These are phyloP conservation scores for Sinhomidia bicolor DNA, from an alignment of 2,888 invertebrate species.

Conservation along the genomic window DNA sequence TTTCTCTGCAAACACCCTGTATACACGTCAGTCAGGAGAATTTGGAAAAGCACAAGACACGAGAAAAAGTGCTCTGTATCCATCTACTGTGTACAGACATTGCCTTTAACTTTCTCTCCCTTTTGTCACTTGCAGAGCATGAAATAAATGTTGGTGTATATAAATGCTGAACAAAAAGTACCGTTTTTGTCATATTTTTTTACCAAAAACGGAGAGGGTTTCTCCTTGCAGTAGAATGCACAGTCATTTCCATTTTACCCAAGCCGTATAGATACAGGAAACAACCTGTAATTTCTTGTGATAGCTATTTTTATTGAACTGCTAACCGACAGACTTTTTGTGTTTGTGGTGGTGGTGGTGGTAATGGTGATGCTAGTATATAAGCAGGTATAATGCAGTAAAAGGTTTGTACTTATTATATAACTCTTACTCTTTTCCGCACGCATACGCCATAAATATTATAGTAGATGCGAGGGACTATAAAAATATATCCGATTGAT, in stretches of 20 bases:
- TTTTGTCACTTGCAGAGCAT: too few relatives aligned
- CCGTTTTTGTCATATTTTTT: too few relatives aligned
- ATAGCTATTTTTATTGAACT: not conserved
- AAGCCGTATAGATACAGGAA: too few relatives aligned
- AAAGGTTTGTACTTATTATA: not conserved
- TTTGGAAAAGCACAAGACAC: not conserved
- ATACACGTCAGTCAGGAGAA: not conserved
- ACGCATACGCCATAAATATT: not conserved
- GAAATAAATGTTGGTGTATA: not conserved
- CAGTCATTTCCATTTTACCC: too few relatives aligned
- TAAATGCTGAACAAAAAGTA: too few relatives aligned
- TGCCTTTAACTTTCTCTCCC: too few relatives aligned
- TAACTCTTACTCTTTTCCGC: not conserved
- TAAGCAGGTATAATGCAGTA: not conserved
- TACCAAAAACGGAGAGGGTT: too few relatives aligned
- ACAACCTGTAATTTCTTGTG: constrained; percentile 7
- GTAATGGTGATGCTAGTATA: not conserved
- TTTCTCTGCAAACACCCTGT: not conserved
- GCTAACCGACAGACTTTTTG: not conserved
- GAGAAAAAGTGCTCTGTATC: too few relatives aligned
- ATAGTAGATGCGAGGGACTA: not conserved
- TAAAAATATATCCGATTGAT: not conserved
- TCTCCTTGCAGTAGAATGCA: too few relatives aligned
- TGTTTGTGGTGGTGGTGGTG: not conserved
- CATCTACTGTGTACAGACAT: too few relatives aligned